Base-by-base conservation (phyloP, 2,797 vertebrate genomes). In the Echeneis naucrates region DNA sequence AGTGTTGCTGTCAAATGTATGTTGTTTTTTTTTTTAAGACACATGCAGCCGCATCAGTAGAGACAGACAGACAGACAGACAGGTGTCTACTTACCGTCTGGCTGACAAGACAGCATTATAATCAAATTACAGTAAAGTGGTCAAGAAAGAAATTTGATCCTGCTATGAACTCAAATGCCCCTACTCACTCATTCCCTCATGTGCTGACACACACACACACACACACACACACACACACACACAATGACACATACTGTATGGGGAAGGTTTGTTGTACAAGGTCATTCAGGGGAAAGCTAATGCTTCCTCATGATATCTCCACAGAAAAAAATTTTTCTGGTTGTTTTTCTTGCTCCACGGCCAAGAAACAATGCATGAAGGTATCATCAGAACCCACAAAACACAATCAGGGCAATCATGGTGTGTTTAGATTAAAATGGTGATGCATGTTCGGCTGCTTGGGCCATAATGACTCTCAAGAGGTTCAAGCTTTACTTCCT, bases 121-220 rank as follows among this genome's bases (percentile, higher is more conserved):
- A 89, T 90, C 80, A 80, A 85, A 88, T 91, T 81, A 89, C 84
- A 78, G 54, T 33, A 57, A 86, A 82, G 87, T 72, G 77, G 76
- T 55, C 55, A 72, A 82, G 78, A 72, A 27, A 48, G 86, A 87
- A 52, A 91, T 75, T 33, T 58, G 86, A 91, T 88, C 77, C 81
- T 2, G 11, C 65, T 51, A 26, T 42, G 59, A 78, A 85, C 86
- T 88, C 81, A 71, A 56, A 77, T 75, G 67, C 73, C 82, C 77
- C 44, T 6, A 60, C 33, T 53, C 33, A 14, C 54, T 17, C 27
- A 0, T 50, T 16, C 54, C 13, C 68, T 4, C 50, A 42, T 16
- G 5, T 16, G 42, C 40, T 2, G 4, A 9, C 32, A 9, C 32
- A 11, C 59, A 8, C 33, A 2, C 52, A 2, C 60, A 26, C 35